These are phyloP conservation scores for Paramormyrops kingsleyae DNA, from an alignment of 2,113 vertebrate species.

Conservation along the genomic window DNA sequence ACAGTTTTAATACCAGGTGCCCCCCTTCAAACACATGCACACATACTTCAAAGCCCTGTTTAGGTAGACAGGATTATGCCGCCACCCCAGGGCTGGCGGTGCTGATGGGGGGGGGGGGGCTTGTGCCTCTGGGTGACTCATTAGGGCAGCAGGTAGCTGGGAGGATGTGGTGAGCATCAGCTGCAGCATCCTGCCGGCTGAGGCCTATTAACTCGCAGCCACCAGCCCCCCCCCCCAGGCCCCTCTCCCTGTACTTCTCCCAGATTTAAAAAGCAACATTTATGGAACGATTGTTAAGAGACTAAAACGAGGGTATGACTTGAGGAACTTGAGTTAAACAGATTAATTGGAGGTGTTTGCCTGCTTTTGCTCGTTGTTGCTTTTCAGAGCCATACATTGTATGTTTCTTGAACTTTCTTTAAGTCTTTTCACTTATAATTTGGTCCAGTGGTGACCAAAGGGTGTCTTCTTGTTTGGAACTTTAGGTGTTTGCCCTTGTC, in stretches of 20 bases:
- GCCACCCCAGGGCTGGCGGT: neutral
- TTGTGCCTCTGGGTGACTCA: neutral
- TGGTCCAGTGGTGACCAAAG: neutral
- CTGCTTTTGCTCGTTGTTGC: neutral
- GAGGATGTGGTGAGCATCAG: neutral
- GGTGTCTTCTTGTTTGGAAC: neutral
- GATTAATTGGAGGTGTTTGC: neutral
- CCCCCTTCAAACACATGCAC: neutral
- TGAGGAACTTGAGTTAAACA: neutral
- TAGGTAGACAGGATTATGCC: neutral
- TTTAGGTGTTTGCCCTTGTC: neutral
- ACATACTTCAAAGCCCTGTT: neutral
- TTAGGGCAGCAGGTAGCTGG: conserved; percentile 10
- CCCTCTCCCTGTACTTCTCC: too few species aligned
- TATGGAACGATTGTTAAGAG: neutral
- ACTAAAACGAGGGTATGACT: neutral
- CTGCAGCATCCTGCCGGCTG: neutral
- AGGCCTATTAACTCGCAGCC: neutral
- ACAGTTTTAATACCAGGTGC: neutral
- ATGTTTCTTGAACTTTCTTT: neutral
- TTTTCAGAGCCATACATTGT: neutral
- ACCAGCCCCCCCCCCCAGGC: neutral
- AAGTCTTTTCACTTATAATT: neutral
- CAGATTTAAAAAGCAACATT: neutral
- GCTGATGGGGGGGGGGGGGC: neutral